Base-by-base conservation (phyloP, 2,888 invertebrate species). In the Chloroclystis v-ata region DNA sequence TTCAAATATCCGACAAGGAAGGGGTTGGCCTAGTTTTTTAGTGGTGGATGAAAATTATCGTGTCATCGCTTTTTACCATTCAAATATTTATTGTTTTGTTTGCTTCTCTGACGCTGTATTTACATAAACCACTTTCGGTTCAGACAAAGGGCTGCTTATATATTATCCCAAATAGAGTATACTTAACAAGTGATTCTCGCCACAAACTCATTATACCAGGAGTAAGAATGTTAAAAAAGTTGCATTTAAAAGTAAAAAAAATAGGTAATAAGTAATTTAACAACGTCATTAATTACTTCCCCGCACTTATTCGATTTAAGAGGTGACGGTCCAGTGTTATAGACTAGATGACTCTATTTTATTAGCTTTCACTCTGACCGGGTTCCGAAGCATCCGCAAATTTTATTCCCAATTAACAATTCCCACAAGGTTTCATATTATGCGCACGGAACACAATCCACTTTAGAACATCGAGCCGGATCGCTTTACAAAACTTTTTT, bases 401-500 rank as follows among this genome's bases (percentile, higher is more conserved):
- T 38, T 38, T 43, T 39, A 26, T 41, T 46, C 45, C 43, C 45
- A 43, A 47, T 54, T 63, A 67, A 66, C 63, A 60, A 69, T 75
- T 75, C 72, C 65, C 74, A 78, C 61, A 63, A 67, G 62, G 60
- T 67, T 65, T 72, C 66, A 58, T 57, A 69, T 76, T 75, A 62
- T 62, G 59, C 58, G 58, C 59, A 60, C 62, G 57, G 58, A 28
- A 38, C 61, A 68, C 71, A 59, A 67, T 69, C 57, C 57, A 56
- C 69, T 68, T 66, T 66, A 63, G 55, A 65, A 72, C 67, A 69
- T 70, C 62, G 69, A 70, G 67, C 67, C 66, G 58, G 75, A 86
- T 87, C 84, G 65, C 79, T 79, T 85, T 85, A 84, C 84, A 84
- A 67, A 51, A 61, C 70, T 74, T 81, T 78, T 76, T 79, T 80